These are phyloP conservation scores for Scleropages formosus DNA, from an alignment of 2,797 vertebrate species.

Conservation along the genomic window DNA sequence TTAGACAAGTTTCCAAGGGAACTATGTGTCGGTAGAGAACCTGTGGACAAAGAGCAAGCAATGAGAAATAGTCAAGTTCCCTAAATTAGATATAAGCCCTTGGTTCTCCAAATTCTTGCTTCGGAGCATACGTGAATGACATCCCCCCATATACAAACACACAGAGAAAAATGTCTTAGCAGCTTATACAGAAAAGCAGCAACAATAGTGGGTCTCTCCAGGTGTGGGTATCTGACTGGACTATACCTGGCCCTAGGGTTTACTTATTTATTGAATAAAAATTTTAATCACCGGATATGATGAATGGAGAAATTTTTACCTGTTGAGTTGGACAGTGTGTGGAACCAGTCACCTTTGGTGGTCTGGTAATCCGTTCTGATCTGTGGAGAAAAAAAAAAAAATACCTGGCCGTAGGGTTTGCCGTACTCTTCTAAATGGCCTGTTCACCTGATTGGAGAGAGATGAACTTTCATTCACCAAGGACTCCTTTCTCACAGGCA, in stretches of 20 bases:
- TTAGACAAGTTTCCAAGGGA: constrained; percentile 64
- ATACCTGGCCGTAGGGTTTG: not conserved
- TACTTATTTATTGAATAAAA: no score
- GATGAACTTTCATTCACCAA: not conserved
- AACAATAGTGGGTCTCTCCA: not conserved
- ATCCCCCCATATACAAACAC: constrained; percentile 12
- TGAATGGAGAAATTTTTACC: no score
- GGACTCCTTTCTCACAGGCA: no score
- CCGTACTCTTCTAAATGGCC: not conserved
- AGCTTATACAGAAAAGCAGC: not conserved
- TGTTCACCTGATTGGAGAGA: not conserved
- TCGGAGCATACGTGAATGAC: not conserved
- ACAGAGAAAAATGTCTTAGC: not conserved
- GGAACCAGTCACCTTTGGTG: no score
- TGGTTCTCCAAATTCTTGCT: constrained; percentile 30
- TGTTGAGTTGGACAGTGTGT: no score
- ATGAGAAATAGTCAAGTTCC: not conserved
- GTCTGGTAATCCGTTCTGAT: no score
- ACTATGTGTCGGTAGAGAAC: constrained; percentile 51
- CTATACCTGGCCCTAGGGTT: not conserved
- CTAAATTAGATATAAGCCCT: constrained; percentile 40
- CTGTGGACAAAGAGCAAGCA: not conserved
- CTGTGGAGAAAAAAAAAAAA: no score
- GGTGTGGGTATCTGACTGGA: not conserved
- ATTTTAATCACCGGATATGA: no score